Evolutionary conservation across 2,113 vertebrate genomes (phyloP), one percentile per base, ranked within the genome.

Genomic region (Hyaena hyaena): DNA sequence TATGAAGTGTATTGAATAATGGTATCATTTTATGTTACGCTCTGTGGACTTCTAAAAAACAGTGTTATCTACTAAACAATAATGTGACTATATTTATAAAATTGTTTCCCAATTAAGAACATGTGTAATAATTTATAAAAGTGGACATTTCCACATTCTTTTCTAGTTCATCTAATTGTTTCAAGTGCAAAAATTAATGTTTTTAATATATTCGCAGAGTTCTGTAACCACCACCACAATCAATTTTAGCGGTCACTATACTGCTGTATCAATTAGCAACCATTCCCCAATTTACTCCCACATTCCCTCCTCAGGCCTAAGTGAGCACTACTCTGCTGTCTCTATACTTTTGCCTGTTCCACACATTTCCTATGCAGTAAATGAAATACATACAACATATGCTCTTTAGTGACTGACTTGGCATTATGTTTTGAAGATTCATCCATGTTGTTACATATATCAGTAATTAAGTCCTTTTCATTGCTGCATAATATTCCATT

Each of bases 81-180:
- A 66, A 58, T n/a, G 17, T 43, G 90, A 68, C 50, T n/a, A 19
- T 68, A 85, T 92, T 88, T 90, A 93, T 63, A 88, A 85, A 95
- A 39, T 43, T 3, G 21, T 79, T 93, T 92, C 19, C 28, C 19
- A 92, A 61, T 77, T 81, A 77, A 63, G n/a, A 93, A 96, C 96
- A 76, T 69, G 19, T 39, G 63, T n/a, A 90, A 65, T 93, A 45
- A 90, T 90, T 94, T 71, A 61, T 84, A 66, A 88, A 97, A 87
- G 17, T 95, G 43, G 76, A 74, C 39, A 93, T 88, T 80, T 68
- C 15, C 21, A 71, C 55, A 69, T 28, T 83, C 90, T 83, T 66
- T 73, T 7, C 91, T 0, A 68, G 31, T 45, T 91, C 14, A 63
- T 10, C 26, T 73, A n/a, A 58, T 68, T 85, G 45, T 53, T 92